phyloP scores from a whole-genome alignment of 2,888 invertebrate species.

The Diachrysia chrysitis region DNA sequence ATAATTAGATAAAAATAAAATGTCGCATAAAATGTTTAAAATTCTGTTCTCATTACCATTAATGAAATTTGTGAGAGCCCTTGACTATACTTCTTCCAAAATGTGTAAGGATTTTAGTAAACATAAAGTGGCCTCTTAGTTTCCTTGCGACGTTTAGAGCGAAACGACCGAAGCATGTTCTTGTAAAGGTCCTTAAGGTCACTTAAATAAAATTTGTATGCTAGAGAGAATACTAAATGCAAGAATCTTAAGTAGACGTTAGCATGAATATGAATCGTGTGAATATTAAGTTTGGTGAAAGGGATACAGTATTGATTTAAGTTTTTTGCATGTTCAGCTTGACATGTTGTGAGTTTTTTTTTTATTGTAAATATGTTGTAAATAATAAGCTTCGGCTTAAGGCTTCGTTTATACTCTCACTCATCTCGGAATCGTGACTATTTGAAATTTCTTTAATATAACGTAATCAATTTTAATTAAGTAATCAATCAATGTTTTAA shows the following conservation, averaged over 20 bases:
- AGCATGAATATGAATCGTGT: conserved; percentile 35
- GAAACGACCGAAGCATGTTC: conserved; percentile 19
- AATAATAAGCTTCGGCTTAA: not conserved
- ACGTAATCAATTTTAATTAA: not conserved
- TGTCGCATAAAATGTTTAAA: not conserved
- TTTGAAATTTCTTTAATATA: not conserved
- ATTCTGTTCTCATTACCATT: not conserved
- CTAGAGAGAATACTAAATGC: conserved; percentile 9
- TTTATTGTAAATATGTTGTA: not conserved
- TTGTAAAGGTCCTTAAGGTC: conserved; percentile 19
- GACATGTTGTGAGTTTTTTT: not conserved
- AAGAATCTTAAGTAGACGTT: conserved; percentile 26
- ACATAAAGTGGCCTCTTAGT: conserved; percentile 6
- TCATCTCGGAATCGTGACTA: not conserved
- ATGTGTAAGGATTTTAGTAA: conserved; percentile 10
- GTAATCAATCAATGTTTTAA: not conserved
- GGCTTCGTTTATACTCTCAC: not conserved
- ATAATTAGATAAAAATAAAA: not conserved
- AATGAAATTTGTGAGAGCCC: not conserved
- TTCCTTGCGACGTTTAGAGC: conserved; percentile 14
- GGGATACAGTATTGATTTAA: not conserved
- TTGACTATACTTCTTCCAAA: conserved; percentile 6
- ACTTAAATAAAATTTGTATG: conserved; percentile 39
- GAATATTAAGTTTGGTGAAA: conserved; percentile 27
- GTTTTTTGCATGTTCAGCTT: not conserved